Evolutionary conservation across 2,113 vertebrate species (phyloP).

Genomic region (Coptodon bakossiorum): DNA sequence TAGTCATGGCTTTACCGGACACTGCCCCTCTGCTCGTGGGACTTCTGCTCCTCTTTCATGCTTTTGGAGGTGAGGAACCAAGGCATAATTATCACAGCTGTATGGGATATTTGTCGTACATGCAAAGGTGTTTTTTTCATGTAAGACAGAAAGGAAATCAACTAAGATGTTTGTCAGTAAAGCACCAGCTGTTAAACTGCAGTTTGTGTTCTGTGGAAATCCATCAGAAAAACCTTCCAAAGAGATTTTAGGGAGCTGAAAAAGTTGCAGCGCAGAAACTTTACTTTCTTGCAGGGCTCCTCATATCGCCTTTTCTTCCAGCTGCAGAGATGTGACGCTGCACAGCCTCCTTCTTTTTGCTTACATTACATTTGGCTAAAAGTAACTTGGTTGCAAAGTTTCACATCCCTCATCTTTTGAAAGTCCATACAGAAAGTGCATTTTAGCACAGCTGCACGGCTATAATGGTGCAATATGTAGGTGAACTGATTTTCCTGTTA

Average conservation of each 20-base stretch:
- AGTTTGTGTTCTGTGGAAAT: not conserved
- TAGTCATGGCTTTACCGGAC: slow-evolving; percentile 51
- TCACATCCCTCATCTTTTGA: not conserved
- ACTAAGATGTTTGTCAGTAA: not conserved
- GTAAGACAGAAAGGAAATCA: not conserved
- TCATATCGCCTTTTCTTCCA: not conserved
- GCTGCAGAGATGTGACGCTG: not conserved
- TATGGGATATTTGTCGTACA: not conserved
- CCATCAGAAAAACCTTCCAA: not conserved
- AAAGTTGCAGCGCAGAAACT: not conserved
- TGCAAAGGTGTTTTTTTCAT: not conserved
- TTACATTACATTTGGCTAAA: not conserved
- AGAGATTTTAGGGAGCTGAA: not conserved
- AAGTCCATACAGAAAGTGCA: not conserved
- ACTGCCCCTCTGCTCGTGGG: slow-evolving; percentile 26
- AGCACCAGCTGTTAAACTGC: not conserved
- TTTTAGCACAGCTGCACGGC: not conserved
- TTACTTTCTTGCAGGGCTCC: not conserved
- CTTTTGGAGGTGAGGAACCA: slow-evolving; percentile 61
- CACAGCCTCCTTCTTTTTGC: not conserved
- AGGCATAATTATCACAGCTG: not conserved
- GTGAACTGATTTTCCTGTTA: not conserved
- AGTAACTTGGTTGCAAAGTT: not conserved
- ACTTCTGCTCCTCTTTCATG: slow-evolving; percentile 48
- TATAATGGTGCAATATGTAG: not conserved